Percentiles rank a stretch among this genome's conserved stretches.
These are phyloP conservation scores for Setophaga petechia DNA, from an alignment of 2,113 vertebrate genomes.

Conservation along the genomic window DNA sequence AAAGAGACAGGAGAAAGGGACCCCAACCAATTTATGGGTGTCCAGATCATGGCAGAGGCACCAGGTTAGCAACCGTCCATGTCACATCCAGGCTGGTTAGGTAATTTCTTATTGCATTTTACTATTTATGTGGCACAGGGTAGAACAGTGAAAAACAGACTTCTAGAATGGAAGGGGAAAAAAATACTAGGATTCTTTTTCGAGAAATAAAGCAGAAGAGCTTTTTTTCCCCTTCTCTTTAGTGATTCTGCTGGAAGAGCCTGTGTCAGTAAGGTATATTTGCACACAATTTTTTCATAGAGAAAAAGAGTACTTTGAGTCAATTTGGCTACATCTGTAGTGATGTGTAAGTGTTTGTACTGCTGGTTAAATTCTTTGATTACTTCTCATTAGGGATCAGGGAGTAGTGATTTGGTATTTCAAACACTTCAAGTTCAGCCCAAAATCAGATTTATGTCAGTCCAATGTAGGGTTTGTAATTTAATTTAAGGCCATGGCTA, in stretches of 20 bases:
- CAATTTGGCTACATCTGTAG: slow-evolving; percentile 70
- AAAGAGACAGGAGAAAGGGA: neutral
- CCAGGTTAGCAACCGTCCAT: neutral
- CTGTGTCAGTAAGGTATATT: slow-evolving; percentile 46
- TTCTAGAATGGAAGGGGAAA: neutral
- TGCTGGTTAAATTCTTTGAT: slow-evolving; percentile 75
- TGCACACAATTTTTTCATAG: slow-evolving; percentile 55
- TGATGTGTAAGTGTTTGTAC: slow-evolving; percentile 67
- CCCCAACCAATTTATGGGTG: neutral
- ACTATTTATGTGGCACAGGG: neutral
- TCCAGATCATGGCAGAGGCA: neutral
- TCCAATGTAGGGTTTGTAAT: slow-evolving; percentile 65
- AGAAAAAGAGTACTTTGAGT: slow-evolving; percentile 61
- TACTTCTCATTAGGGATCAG: slow-evolving; percentile 76
- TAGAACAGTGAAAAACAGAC: neutral
- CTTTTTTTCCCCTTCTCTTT: neutral
- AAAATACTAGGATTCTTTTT: neutral
- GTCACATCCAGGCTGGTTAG: neutral
- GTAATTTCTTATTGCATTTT: neutral
- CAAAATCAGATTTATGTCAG: slow-evolving; percentile 75
- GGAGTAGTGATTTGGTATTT: slow-evolving; percentile 72
- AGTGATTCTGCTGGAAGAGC: slow-evolving; percentile 14
- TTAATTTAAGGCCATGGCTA: slow-evolving; percentile 67
- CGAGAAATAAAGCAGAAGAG: neutral
- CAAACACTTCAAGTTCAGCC: slow-evolving; percentile 73